These are phyloP conservation scores for Rhodinocichla rosea DNA, from an alignment of 2,113 vertebrate species.

Conservation along the genomic window DNA sequence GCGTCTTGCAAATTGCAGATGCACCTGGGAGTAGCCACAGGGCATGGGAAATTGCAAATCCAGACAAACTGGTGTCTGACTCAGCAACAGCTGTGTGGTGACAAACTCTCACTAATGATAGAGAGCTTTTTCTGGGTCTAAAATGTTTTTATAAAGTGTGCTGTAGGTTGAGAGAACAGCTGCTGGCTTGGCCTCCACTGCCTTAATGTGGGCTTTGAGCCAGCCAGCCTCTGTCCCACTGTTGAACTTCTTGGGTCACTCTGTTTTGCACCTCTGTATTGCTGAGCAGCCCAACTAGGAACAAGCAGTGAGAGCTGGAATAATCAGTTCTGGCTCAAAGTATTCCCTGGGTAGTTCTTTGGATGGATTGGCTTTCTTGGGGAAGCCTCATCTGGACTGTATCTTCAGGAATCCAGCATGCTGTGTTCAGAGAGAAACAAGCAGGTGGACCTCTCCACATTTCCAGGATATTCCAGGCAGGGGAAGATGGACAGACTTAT, in stretches of 20 bases:
- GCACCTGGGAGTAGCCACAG: not conserved
- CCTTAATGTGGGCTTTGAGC: not conserved
- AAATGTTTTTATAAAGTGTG: not conserved
- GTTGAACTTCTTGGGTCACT: not conserved
- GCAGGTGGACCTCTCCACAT: not conserved
- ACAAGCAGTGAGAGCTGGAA: not conserved
- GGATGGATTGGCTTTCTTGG: not conserved
- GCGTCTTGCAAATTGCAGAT: not conserved
- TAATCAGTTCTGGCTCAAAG: not conserved
- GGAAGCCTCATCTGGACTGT: not conserved
- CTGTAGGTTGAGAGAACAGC: not conserved
- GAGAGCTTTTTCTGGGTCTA: not conserved
- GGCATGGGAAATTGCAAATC: not conserved
- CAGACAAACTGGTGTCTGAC: not conserved
- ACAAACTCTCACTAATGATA: not conserved
- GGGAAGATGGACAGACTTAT: not conserved
- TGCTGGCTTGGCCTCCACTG: not conserved
- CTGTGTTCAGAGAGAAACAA: not conserved
- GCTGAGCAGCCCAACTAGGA: not conserved
- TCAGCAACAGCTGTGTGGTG: not conserved
- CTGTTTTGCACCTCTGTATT: rapidly evolving
- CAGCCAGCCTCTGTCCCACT: not conserved
- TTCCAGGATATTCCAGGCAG: not conserved
- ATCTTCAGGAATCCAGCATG: not conserved
- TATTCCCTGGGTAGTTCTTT: not conserved